Evolutionary conservation across 2,797 vertebrate genomes (phyloP).

Genomic region (Morus bassanus): DNA sequence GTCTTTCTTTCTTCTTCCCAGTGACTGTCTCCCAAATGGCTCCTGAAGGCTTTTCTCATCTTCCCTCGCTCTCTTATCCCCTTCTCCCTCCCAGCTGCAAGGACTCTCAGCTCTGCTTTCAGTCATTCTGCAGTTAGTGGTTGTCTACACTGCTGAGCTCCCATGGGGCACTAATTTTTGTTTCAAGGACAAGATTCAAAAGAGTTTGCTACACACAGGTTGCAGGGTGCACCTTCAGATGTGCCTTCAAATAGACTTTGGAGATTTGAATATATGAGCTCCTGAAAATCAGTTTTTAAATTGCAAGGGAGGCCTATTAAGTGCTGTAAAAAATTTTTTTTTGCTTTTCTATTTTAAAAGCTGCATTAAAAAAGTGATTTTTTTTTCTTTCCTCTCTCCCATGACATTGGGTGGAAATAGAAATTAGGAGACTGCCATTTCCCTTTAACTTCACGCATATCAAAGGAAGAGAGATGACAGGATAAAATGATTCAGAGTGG

Average conservation of each 20-base stretch:
- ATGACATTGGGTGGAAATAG: slow-evolving; percentile 68
- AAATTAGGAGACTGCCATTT: slow-evolving; percentile 66
- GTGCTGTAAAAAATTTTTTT: slow-evolving; percentile 57
- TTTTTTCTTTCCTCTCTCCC: slow-evolving; percentile 33
- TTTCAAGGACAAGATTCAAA: slow-evolving; percentile 84
- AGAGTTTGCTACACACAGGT: slow-evolving; percentile 77
- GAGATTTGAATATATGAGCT: slow-evolving; percentile 80
- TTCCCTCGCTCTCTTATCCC: slow-evolving; percentile 82
- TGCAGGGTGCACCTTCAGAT: slow-evolving; percentile 79
- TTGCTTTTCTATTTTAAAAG: slow-evolving; percentile 63
- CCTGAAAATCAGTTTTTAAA: slow-evolving; percentile 74
- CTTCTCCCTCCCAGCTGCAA: slow-evolving; percentile 78
- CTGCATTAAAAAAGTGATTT: slow-evolving; percentile 47
- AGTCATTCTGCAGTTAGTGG: slow-evolving; percentile 75
- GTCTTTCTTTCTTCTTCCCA: slow-evolving; percentile 80
- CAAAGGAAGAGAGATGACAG: slow-evolving; percentile 62
- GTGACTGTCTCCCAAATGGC: slow-evolving; percentile 76
- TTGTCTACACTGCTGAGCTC: slow-evolving; percentile 75
- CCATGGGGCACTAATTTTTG: slow-evolving; percentile 76
- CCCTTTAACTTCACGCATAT: slow-evolving; percentile 71
- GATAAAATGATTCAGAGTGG: slow-evolving; percentile 54
- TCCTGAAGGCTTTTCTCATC: slow-evolving; percentile 85
- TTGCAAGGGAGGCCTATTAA: slow-evolving; percentile 77
- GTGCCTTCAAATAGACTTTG: slow-evolving; percentile 78
- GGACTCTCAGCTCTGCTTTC: slow-evolving; percentile 79